Base-by-base conservation (phyloP, 2,888 invertebrate genomes). In the Leucoma salicis region DNA sequence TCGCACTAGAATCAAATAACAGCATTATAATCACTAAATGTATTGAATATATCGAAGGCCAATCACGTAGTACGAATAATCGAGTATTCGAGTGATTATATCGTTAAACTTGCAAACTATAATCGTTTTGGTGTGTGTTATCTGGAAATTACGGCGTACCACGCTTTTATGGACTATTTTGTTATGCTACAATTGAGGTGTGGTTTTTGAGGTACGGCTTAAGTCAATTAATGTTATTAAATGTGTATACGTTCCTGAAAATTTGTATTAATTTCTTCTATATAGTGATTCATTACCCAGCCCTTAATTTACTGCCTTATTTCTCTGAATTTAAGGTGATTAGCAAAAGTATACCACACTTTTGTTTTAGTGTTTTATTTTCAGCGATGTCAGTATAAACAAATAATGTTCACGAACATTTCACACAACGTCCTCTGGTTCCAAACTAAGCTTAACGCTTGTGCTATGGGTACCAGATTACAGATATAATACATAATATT, bases 21-120 rank as follows among this genome's bases (percentile, higher is more conserved):
- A 15, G 16, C 16, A 14, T n/a, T 37, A 37, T 54, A 35, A 42
- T 52, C 47, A 42, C 45, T 39, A 29, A 44, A 41, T 32, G 21
- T 21, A 21, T 21, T 6, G 6, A 21, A 2, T 6, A 29, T 41
- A 39, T 27, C 6, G 33, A 44, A 53, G 39, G 31, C 51, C 34
- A 42, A 42, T 57, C 64, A 63, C 65, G 63, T 54, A 51, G 12
- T 25, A 15, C 51, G 41, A 56, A 57, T 65, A 66, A 65, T 68
- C 62, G 57, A 63, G 53, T 56, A 53, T 53, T 53, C 60, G 46
- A 58, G 54, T 58, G 59, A 63, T 65, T 63, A 57, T 57, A 60
- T 62, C 57, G 57, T 49, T 57, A 49, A 63, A 66, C 64, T 61
- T 52, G 35, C 33, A 21, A 59, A 53, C 48, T 53, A 49, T 52